A percentile compares a stretch with the other conserved stretches of the same genome.
Conservation (phyloP, 2,888 invertebrate species). For the Pogonocherus hispidulus region DNA sequence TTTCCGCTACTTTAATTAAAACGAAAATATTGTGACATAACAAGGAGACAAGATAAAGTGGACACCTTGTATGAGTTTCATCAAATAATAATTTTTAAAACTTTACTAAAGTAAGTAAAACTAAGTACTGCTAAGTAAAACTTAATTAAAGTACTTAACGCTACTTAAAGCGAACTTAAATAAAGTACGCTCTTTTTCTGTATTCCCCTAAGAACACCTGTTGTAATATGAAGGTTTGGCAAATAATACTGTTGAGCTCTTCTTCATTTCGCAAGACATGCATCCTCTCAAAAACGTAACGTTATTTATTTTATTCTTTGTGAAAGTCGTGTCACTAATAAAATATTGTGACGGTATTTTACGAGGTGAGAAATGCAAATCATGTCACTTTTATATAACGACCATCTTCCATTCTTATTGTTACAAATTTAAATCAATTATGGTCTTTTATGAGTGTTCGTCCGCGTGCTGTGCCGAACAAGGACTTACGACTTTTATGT, state of each 20-base stretch:
- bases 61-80: too few species aligned
- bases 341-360: conserved; percentile 1
- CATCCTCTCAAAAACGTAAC: not conserved
- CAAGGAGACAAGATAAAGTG: too few species aligned
- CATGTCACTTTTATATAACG: not conserved
- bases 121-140: too few species aligned
- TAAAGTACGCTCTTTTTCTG: too few species aligned
- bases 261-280: not conserved
- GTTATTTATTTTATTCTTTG: not conserved
- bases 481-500: not conserved
- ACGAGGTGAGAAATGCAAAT: not conserved
- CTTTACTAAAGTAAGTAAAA: too few species aligned
- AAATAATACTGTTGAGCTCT: not conserved
- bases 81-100: too few species aligned
- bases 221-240: too few species aligned
- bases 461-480: not conserved
- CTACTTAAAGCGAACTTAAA: too few species aligned
- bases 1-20: too few species aligned
- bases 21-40: too few species aligned
- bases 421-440: conserved; percentile 7
- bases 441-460: not conserved
- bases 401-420: conserved; percentile 1
- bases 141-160: too few species aligned
- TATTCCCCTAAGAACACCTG: too few species aligned
- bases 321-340: not conserved